Conservation (phyloP, 2,888 invertebrate genomes). For the Andrena fulva region DNA sequence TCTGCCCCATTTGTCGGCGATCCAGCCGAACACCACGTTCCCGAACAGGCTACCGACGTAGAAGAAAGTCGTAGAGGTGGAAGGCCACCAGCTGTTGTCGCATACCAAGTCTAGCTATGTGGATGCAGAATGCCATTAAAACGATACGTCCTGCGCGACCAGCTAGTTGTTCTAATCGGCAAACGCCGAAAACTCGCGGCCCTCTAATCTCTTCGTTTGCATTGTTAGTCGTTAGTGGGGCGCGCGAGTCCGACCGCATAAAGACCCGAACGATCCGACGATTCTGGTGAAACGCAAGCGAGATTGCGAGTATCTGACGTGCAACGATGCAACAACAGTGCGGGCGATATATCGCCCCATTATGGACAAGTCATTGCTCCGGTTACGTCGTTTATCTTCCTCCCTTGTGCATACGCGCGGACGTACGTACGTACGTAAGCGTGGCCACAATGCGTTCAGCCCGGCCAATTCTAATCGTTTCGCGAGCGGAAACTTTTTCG, state of each 20-base stretch:
- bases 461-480: conserved; percentile 1
- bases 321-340: conserved; percentile 3
- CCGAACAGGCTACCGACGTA: conserved; percentile 90
- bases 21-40: conserved; percentile 89
- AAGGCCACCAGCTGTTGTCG: conserved; percentile 88
- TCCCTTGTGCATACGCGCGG: conserved; percentile 4
- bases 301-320: conserved; percentile 28
- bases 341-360: conserved; percentile 29
- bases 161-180: background rate
- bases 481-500: background rate
- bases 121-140: conserved; percentile 83
- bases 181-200: background rate
- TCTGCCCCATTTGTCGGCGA: conserved; percentile 89
- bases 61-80: conserved; percentile 88
- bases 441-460: background rate
- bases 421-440: background rate
- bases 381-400: conserved; percentile 38
- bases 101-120: conserved; percentile 88
- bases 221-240: background rate
- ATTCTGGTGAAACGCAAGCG: conserved; percentile 3
- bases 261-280: conserved; percentile 10
- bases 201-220: background rate
- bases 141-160: conserved; percentile 55
- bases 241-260: conserved; percentile 22
- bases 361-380: conserved; percentile 49